phyloP scores from a whole-genome alignment of 2,888 invertebrate genomes.

The Noctua pronuba region DNA sequence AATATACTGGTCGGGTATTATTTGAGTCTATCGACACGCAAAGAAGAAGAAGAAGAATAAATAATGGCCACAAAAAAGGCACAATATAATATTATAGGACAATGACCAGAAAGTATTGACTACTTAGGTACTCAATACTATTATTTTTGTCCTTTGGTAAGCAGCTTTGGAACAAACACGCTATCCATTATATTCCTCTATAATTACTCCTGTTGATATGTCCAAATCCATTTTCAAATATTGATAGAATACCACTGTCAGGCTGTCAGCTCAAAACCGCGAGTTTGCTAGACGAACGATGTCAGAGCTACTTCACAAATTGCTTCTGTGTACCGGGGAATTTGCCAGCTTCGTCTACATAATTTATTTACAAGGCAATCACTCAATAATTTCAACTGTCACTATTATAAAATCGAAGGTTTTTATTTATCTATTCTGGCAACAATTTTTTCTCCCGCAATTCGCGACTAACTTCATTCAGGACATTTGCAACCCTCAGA shows the following conservation, averaged over 20 bases:
- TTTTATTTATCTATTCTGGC: slow-evolving; percentile 49
- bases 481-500: slow-evolving; percentile 78
- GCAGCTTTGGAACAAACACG: neutral
- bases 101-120: neutral
- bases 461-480: slow-evolving; percentile 73
- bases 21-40: too few relatives aligned
- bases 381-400: neutral
- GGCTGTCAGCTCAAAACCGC: neutral
- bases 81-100: neutral
- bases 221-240: neutral
- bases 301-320: neutral
- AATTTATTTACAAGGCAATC: neutral
- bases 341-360: neutral
- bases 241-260: neutral
- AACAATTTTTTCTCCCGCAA: slow-evolving; percentile 36
- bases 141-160: neutral
- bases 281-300: neutral
- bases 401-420: neutral
- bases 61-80: neutral
- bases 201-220: neutral
- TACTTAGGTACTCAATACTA: neutral
- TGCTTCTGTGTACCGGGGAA: neutral
- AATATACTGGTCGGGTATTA: too few relatives aligned
- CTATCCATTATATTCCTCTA: neutral
- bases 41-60: too few relatives aligned